Base-by-base conservation (phyloP, 23 tunicate genomes). In the Ascidia mentula region DNA sequence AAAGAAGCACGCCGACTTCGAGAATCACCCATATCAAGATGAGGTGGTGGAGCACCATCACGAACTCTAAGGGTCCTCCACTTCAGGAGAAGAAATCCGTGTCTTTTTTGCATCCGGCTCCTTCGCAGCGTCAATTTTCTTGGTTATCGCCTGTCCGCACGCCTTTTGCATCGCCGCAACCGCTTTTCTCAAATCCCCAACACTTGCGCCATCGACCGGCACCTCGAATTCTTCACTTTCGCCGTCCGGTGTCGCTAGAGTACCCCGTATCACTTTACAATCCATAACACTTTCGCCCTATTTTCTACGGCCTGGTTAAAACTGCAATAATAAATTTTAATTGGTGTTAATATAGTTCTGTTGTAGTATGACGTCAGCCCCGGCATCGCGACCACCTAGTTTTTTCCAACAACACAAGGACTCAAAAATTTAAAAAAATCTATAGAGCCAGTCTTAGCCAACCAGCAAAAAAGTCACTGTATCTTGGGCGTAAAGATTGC, bases 1-100 rank as follows among this genome's bases (percentile, higher is more conserved):
- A 18, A 37, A 86, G 60, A 80, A 73, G 40, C 85, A 86, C 34
- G 85, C 90, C 32, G 84, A 86, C 37, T 80, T 80, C 60, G 90
- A 80, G 39, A 61, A 59, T 34, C 76, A 80, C 69, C 75, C 77
- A 15, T 13, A 35, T 8, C 76, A 85, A 71, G 31, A 69, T 24
- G 40, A 74, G 22, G 22, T 18, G 7, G 18, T 22, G 36, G 35
- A 34, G 74, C 36, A 70, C 38, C 38, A 70, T 6, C 30, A 32
- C 13, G 37, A 70, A 28, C 65, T 53, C 24, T 53, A 53, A 9
- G 12, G 24, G 65, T 53, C 13, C 30, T 71, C 39, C 9, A 17
- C 74, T 6, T 22, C 7, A 3, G 39, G 60, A 15, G 18, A 17
- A 18, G 46, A 74, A 24, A 13, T 60, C 34, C 61, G 34, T 3